Percentiles rank a stretch among this genome's conserved stretches.
phyloP scores from a whole-genome alignment of 1,140 invertebrate genomes.

The Conus ventricosus region DNA sequence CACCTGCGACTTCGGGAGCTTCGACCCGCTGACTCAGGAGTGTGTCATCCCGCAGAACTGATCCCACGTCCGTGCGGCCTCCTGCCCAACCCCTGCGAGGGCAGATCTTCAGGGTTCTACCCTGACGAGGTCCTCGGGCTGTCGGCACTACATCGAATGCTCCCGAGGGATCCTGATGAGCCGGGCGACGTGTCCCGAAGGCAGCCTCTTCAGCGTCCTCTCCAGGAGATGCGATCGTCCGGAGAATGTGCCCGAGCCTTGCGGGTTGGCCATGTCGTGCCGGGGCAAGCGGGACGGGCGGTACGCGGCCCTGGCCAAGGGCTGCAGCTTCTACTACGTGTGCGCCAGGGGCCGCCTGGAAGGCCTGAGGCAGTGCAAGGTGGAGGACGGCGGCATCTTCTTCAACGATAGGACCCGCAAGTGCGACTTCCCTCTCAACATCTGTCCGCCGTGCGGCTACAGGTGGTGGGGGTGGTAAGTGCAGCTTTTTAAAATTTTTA shows the following conservation, averaged over 20 bases:
- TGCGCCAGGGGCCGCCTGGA: conserved; percentile 37
- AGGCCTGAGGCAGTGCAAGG: conserved; percentile 41
- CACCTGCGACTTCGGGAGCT: conserved; percentile 50
- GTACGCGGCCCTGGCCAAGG: conserved; percentile 42
- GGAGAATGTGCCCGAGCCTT: conserved; percentile 45
- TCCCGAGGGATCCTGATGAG: conserved; percentile 41
- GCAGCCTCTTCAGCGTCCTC: conserved; percentile 43
- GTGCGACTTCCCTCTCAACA: conserved; percentile 56
- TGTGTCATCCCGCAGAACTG: conserved; percentile 46
- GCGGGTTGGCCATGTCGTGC: conserved; percentile 42
- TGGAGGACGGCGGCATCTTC: conserved; percentile 48
- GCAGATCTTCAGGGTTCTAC: conserved; percentile 38
- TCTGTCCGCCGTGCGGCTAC: conserved; percentile 58
- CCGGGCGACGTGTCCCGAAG: conserved; percentile 41
- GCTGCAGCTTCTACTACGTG: conserved; percentile 53
- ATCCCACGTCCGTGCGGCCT: conserved; percentile 49
- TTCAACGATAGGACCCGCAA: conserved; percentile 48
- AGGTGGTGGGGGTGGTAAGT: conserved; percentile 57
- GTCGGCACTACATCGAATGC: conserved; percentile 47
- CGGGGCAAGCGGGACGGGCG: conserved; percentile 41
- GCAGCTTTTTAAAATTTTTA: no score
- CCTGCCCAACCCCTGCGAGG: conserved; percentile 48
- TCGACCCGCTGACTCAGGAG: conserved; percentile 44
- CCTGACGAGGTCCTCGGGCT: conserved; percentile 41
- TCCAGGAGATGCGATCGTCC: conserved; percentile 46